Evolutionary conservation across 2,888 invertebrate genomes (phyloP).

Genomic region (Allolobophora icterica): DNA sequence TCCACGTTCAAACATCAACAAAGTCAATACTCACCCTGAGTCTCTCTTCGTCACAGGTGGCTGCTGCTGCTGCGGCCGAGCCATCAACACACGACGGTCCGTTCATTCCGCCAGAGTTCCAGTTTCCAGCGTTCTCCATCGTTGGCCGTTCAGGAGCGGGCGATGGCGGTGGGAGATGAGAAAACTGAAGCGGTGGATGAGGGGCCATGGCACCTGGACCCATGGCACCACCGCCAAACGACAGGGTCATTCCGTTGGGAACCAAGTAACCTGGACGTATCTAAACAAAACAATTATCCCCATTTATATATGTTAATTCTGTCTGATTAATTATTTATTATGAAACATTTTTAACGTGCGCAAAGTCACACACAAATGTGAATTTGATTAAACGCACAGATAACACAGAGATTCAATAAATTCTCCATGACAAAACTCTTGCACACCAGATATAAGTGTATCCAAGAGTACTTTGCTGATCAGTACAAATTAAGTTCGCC

Average conservation of each 20-base stretch:
- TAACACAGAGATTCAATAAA: background rate
- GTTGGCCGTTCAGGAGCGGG: background rate
- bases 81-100: background rate
- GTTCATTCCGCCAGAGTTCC: slow-evolving; percentile 13
- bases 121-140: slow-evolving; percentile 22
- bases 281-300: background rate
- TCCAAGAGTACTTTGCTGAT: too few relatives aligned
- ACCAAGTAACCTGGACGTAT: slow-evolving; percentile 23
- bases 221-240: slow-evolving; percentile 21
- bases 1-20: background rate
- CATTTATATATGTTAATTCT: background rate
- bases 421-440: background rate
- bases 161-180: slow-evolving; percentile 27
- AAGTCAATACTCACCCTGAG: background rate
- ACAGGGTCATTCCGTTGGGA: slow-evolving; percentile 22
- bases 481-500: too few relatives aligned
- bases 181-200: slow-evolving; percentile 22
- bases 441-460: too few relatives aligned
- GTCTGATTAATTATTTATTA: background rate
- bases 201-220: slow-evolving; percentile 19
- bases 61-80: background rate
- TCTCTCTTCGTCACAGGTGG: slow-evolving; percentile 18
- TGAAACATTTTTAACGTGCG: too few relatives aligned
- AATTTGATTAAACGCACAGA: background rate
- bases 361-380: too few relatives aligned